A percentile compares a stretch with the other conserved stretches of the same genome.
Evolutionary conservation across 1,140 invertebrate genomes (phyloP).

Genomic region (Rhopalosiphum maidis): DNA sequence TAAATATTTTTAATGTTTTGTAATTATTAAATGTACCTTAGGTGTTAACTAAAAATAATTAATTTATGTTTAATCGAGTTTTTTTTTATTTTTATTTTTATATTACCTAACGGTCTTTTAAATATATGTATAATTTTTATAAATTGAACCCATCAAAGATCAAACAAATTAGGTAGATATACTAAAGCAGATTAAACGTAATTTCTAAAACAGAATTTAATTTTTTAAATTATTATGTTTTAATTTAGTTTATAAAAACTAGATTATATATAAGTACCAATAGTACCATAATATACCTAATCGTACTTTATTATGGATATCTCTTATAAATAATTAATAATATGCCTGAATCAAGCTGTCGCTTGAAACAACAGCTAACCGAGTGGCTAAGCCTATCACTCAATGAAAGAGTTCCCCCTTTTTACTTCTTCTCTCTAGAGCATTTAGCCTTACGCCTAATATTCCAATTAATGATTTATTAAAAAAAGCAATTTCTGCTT

Average conservation of each 20-base stretch:
- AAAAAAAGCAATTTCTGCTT: constrained; percentile 88
- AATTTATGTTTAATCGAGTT: neutral
- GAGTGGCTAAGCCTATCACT: constrained; percentile 97
- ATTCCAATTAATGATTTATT: constrained; percentile 86
- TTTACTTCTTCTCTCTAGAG: constrained; percentile 87
- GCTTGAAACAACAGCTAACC: constrained; percentile 82
- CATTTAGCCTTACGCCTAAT: constrained; percentile 90
- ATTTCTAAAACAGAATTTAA: neutral
- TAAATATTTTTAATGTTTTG: neutral
- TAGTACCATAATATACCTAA: too few relatives aligned
- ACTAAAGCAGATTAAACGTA: neutral
- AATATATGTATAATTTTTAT: neutral
- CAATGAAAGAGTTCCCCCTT: constrained; percentile 95
- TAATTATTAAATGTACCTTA: neutral
- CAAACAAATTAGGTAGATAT: neutral
- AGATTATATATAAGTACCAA: too few relatives aligned
- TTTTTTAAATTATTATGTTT: too few relatives aligned
- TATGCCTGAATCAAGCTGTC: too few relatives aligned
- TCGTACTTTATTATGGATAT: too few relatives aligned
- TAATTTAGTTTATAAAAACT: too few relatives aligned
- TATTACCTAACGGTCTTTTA: neutral
- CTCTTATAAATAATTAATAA: too few relatives aligned
- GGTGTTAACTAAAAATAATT: neutral
- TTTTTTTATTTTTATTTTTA: too few relatives aligned
- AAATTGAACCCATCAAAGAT: neutral